Conservation (phyloP, 2,113 vertebrate species). For the Hypomesus transpacificus region DNA sequence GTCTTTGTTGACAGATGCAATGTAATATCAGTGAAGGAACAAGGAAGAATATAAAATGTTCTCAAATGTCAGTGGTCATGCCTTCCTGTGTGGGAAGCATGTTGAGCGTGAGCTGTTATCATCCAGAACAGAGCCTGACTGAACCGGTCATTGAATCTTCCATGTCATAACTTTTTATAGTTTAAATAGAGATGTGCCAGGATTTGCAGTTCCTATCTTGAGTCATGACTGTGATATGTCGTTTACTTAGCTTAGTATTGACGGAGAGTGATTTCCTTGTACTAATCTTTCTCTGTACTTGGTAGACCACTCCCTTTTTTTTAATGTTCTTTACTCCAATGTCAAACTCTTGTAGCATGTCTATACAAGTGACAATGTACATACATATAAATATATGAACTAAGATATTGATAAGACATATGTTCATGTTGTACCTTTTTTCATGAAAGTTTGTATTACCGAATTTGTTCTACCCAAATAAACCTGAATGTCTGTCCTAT, state of each 20-base stretch:
- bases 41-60: too few relatives aligned
- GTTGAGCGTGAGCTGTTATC: too few relatives aligned
- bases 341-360: slow-evolving; percentile 69
- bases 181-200: neutral
- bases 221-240: neutral
- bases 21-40: too few relatives aligned
- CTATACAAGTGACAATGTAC: slow-evolving; percentile 69
- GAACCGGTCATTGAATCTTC: too few relatives aligned
- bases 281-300: neutral
- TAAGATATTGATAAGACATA: slow-evolving; percentile 63
- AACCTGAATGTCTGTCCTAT: slow-evolving; percentile 54
- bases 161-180: too few relatives aligned
- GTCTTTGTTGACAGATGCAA: too few relatives aligned
- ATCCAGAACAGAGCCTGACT: too few relatives aligned
- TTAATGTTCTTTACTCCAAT: slow-evolving; percentile 26
- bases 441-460: slow-evolving; percentile 64
- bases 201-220: slow-evolving; percentile 2
- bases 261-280: neutral
- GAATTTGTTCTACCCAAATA: slow-evolving; percentile 67
- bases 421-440: slow-evolving; percentile 66
- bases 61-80: too few relatives aligned
- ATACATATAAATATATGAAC: slow-evolving; percentile 73
- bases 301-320: neutral
- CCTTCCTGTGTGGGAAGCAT: too few relatives aligned
- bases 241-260: slow-evolving; percentile 9